A percentile compares a stretch with the other conserved stretches of the same genome.
Conservation (phyloP, 1,140 invertebrate species). For the Asobara japonica region DNA sequence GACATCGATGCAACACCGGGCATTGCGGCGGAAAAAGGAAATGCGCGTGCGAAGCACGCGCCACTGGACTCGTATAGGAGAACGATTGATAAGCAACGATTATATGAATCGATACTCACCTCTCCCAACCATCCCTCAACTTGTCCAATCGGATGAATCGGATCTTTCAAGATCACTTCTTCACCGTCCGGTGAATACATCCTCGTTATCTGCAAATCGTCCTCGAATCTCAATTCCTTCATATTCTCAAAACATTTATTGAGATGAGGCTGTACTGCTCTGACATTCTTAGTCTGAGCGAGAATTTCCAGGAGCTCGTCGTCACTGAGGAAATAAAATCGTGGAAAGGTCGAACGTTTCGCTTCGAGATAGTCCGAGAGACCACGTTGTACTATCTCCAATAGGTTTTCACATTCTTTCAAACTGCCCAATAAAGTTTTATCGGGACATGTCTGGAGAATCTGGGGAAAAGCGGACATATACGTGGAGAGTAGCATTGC, state of each 20-base stretch:
- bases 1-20: no score
- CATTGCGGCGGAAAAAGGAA: no score
- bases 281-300: constrained; percentile 77
- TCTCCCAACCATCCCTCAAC: constrained; percentile 82
- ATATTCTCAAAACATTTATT: constrained; percentile 85
- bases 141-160: constrained; percentile 75
- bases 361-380: constrained; percentile 80
- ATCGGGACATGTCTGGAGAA: constrained; percentile 71
- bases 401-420: constrained; percentile 73
- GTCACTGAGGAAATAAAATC: constrained; percentile 83
- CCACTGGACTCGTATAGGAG: no score
- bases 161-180: constrained; percentile 71
- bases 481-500: not conserved
- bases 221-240: constrained; percentile 75
- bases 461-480: constrained; percentile 53
- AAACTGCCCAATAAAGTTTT: constrained; percentile 73
- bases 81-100: not conserved
- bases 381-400: constrained; percentile 78
- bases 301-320: constrained; percentile 82
- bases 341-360: constrained; percentile 76
- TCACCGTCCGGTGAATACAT: constrained; percentile 85
- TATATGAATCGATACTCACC: constrained; percentile 35
- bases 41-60: no score
- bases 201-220: constrained; percentile 74
- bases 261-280: constrained; percentile 81